Conservation (phyloP, 2,797 vertebrate species). For the Synaphobranchus kaupii region DNA sequence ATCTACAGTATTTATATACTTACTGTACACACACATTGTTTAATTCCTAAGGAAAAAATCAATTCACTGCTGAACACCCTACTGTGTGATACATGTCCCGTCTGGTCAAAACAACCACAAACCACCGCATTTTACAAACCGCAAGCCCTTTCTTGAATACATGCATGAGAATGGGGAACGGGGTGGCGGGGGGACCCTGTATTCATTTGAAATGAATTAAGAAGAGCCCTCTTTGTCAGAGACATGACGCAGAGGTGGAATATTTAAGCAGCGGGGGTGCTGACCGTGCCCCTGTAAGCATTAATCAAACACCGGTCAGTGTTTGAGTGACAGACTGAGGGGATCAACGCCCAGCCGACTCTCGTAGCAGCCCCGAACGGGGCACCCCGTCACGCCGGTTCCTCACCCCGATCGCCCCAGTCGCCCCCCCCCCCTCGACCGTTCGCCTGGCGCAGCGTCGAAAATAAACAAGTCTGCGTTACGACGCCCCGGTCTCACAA, state of each 20-base stretch:
- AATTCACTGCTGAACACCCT: neutral
- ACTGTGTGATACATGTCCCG: neutral
- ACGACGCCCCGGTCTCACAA: conserved; percentile 85
- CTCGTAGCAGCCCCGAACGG: neutral
- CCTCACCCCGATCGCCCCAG: conserved; percentile 33
- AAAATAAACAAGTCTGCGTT: conserved; percentile 88
- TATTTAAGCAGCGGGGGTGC: conserved; percentile 30
- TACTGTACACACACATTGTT: neutral
- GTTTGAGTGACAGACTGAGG: conserved; percentile 60
- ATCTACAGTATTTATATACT: neutral
- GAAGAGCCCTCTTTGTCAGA: conserved; percentile 22
- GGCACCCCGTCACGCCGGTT: conserved; percentile 35
- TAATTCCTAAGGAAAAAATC: neutral
- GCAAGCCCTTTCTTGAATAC: neutral
- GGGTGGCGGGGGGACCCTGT: neutral
- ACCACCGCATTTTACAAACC: neutral
- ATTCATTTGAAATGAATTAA: conserved; percentile 10
- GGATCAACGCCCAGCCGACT: conserved; percentile 12
- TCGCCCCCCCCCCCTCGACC: conserved; percentile 26
- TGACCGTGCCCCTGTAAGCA: conserved; percentile 54
- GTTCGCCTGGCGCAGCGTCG: conserved; percentile 57
- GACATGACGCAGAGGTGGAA: conserved; percentile 1
- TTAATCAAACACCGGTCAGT: conserved; percentile 46
- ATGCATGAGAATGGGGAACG: neutral
- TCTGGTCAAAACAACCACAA: neutral